Evolutionary conservation across 2,113 vertebrate species (phyloP).

Genomic region (Eptatretus burgeri): DNA sequence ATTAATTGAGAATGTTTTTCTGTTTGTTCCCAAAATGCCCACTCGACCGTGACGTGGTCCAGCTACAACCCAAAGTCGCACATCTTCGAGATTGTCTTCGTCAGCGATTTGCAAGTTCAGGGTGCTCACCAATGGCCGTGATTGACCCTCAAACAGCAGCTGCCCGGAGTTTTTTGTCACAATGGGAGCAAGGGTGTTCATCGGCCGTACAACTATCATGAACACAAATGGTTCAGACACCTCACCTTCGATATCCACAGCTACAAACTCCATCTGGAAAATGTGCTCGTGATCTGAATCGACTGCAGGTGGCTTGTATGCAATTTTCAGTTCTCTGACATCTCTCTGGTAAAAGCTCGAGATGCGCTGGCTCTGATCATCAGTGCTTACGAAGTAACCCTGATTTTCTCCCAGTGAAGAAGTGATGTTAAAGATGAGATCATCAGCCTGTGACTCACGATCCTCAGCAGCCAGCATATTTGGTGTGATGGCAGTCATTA

Average conservation of each 20-base stretch:
- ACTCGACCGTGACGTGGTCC: slow-evolving; percentile 26
- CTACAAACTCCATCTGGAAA: slow-evolving; percentile 33
- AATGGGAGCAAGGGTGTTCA: slow-evolving; percentile 27
- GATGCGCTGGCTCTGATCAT: slow-evolving; percentile 23
- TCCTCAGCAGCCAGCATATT: slow-evolving; percentile 17
- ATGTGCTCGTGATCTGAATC: slow-evolving; percentile 22
- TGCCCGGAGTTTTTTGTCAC: slow-evolving; percentile 24
- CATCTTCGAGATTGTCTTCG: slow-evolving; percentile 25
- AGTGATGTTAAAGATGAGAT: slow-evolving; percentile 17
- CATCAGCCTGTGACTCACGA: slow-evolving; percentile 10
- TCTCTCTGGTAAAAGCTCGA: slow-evolving; percentile 31
- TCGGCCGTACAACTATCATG: slow-evolving; percentile 31
- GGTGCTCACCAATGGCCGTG: slow-evolving; percentile 19
- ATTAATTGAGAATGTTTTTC: slow-evolving; percentile 21
- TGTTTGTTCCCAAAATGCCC: slow-evolving; percentile 15
- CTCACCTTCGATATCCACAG: slow-evolving; percentile 22
- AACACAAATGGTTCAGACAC: slow-evolving; percentile 35
- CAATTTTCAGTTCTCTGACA: slow-evolving; percentile 26
- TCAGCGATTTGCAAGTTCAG: slow-evolving; percentile 29
- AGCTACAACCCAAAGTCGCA: slow-evolving; percentile 20
- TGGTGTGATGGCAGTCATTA: slow-evolving; percentile 14
- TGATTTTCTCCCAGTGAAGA: slow-evolving; percentile 10
- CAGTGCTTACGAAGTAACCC: slow-evolving; percentile 26
- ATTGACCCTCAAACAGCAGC: slow-evolving; percentile 35
- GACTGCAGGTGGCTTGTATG: slow-evolving; percentile 25